Evolutionary conservation across 1,140 invertebrate genomes (phyloP).

Genomic region (Formica selysi): DNA sequence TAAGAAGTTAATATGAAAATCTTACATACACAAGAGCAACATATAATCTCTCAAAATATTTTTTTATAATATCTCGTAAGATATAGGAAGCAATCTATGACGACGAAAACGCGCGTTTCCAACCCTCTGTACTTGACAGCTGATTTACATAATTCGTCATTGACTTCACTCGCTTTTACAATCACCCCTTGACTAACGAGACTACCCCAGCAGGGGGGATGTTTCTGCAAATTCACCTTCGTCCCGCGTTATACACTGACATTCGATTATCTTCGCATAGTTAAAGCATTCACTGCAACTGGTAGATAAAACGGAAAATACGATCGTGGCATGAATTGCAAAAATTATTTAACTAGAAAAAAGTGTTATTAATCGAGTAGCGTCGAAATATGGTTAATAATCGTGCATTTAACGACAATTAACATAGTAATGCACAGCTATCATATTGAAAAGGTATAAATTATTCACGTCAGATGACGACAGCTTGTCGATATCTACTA

Average conservation of each 20-base stretch:
- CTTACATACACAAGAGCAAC: background rate
- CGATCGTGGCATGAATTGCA: conserved; percentile 82
- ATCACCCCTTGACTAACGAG: conserved; percentile 81
- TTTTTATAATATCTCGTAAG: background rate
- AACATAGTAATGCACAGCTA: background rate
- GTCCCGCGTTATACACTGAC: conserved; percentile 74
- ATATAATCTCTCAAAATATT: background rate
- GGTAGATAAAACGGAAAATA: conserved; percentile 75
- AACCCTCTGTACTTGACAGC: conserved; percentile 68
- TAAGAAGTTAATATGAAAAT: background rate
- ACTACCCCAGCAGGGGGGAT: conserved; percentile 76
- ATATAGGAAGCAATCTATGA: conserved; percentile 37
- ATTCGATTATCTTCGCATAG: conserved; percentile 84
- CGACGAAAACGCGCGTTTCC: conserved; percentile 40
- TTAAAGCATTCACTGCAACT: conserved; percentile 83
- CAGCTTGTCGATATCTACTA: background rate
- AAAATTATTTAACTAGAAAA: conserved; percentile 72
- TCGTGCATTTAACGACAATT: conserved; percentile 24
- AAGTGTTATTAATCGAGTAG: conserved; percentile 68
- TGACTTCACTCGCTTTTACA: conserved; percentile 67
- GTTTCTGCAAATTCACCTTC: conserved; percentile 86
- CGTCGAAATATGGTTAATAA: conserved; percentile 47
- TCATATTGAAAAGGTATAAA: background rate
- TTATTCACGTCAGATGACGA: background rate
- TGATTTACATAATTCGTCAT: conserved; percentile 83